Conservation (phyloP, 2,113 vertebrate species). For the Heliornis fulica region DNA sequence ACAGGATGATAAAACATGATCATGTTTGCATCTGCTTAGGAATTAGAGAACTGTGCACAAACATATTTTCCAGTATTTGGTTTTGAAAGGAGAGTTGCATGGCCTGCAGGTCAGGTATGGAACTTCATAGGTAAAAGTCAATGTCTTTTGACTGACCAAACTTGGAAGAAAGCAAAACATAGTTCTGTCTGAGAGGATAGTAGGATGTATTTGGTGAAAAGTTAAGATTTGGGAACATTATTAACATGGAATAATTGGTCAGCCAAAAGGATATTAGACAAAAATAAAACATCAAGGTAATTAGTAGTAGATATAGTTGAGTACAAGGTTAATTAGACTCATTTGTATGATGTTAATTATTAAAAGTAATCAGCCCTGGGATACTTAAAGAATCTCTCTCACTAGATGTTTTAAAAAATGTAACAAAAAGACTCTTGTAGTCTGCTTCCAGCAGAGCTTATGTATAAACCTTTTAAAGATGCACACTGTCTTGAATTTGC, state of each 20-base stretch:
- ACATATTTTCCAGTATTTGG: background rate
- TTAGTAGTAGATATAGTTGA: slow-evolving; percentile 15
- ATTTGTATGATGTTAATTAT: slow-evolving; percentile 48
- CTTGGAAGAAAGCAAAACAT: background rate
- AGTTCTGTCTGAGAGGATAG: background rate
- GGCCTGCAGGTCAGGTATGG: background rate
- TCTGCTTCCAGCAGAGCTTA: slow-evolving; percentile 19
- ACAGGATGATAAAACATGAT: background rate
- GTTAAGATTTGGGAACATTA: background rate
- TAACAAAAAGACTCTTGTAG: background rate
- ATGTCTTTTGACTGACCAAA: background rate
- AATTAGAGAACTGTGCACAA: background rate
- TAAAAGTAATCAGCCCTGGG: slow-evolving; percentile 44
- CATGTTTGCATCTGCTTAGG: background rate
- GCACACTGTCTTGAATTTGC: background rate
- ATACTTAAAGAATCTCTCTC: background rate
- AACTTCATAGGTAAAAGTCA: background rate
- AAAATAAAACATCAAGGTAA: slow-evolving; percentile 36
- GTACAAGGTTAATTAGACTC: slow-evolving; percentile 54
- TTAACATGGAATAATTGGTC: background rate
- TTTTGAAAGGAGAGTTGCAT: background rate
- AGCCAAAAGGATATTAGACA: background rate
- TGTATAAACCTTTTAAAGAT: slow-evolving; percentile 6
- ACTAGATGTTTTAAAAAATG: background rate
- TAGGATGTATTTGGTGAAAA: background rate